Base-by-base conservation (phyloP, 2,888 invertebrate species). In the Nephrocerus scutellatus region DNA sequence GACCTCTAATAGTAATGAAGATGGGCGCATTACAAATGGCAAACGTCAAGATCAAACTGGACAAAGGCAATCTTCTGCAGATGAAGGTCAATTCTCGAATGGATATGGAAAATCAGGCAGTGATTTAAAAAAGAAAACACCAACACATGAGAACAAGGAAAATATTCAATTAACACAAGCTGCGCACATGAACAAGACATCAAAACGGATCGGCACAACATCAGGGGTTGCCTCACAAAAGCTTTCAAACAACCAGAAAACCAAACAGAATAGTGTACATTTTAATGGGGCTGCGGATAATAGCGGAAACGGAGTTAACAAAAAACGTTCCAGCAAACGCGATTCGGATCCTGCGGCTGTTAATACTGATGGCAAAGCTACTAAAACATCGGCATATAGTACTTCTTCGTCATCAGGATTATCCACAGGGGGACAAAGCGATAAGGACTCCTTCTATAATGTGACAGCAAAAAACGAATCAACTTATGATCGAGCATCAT, bases 61-160 rank as follows among this genome's bases (percentile, higher is more conserved):
- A 36, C 46, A 43, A 14, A 46, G 43, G 24, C 14, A 35, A 2
- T 29, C 25, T 18, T 9, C 36, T n/a, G 15, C 24, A 7, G 38
- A 30, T 33, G 28, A 16, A n/a, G 16, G 12, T 25, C 6, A 29
- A 22, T 14, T 4, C 26, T 19, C 40, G 43, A 9, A 43, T 43
- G 21, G 19, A 22, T 18, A 15, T 25, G 13, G 46, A 46, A 9
- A 43, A 46, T 12, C n/a, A 26, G 6, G 16, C 30, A 18, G 5
- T 3, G 15, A 54, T 9, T 38, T 41, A 36, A 63, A 32, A 53
- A 68, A 58, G 63, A 67, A 56, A 61, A 73, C 66, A 41, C 66
- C 48, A 55, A 57, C 53, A 45, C 65, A 46, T 68, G 75, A 59
- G 55, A 63, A 51, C 68, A 75, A 47, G 70, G 63, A 62, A 24